Conservation (phyloP, 2,797 vertebrate genomes). For the Microchirus variegatus region DNA sequence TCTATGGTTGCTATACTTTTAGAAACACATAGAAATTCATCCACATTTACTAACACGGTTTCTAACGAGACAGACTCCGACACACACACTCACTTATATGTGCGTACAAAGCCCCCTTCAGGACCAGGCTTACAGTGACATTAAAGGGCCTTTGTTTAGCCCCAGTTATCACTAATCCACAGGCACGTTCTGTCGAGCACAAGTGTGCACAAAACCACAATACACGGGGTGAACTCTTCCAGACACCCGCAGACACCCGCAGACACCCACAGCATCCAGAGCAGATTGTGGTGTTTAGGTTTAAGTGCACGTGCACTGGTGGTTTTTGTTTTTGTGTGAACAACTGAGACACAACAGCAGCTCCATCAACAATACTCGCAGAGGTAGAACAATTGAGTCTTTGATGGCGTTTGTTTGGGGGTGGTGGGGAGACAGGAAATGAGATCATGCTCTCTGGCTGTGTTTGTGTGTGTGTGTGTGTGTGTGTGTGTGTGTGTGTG, state of each 20-base stretch:
- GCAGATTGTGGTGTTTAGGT: constrained; percentile 25
- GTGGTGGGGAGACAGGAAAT: constrained; percentile 75
- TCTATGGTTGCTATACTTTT: too few relatives aligned
- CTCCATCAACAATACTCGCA: constrained; percentile 58
- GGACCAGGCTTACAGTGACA: constrained; percentile 77
- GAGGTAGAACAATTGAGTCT: constrained; percentile 69
- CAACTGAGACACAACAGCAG: constrained; percentile 54
- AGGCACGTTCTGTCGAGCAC: constrained; percentile 62
- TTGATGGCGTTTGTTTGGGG: constrained; percentile 68
- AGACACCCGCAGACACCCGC: constrained; percentile 58
- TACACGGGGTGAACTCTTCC: constrained; percentile 58
- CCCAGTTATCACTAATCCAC: constrained; percentile 75
- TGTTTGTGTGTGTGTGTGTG: constrained; percentile 63
- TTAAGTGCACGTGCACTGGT: constrained; percentile 17
- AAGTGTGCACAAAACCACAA: constrained; percentile 28
- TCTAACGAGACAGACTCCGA: constrained; percentile 4
- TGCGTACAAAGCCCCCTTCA: constrained; percentile 61
- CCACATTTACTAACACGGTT: constrained; percentile 34
- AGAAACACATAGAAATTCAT: constrained; percentile 16
- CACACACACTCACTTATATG: constrained; percentile 3
- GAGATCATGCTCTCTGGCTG: constrained; percentile 70
- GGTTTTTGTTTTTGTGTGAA: constrained; percentile 49
- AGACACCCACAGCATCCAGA: constrained; percentile 4
- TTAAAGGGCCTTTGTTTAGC: constrained; percentile 81
- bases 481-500: constrained; percentile 63